A percentile compares a stretch with the other conserved stretches of the same genome.
Conservation (phyloP, 2,113 vertebrate genomes). For the human (Homo sapiens) region DNA sequence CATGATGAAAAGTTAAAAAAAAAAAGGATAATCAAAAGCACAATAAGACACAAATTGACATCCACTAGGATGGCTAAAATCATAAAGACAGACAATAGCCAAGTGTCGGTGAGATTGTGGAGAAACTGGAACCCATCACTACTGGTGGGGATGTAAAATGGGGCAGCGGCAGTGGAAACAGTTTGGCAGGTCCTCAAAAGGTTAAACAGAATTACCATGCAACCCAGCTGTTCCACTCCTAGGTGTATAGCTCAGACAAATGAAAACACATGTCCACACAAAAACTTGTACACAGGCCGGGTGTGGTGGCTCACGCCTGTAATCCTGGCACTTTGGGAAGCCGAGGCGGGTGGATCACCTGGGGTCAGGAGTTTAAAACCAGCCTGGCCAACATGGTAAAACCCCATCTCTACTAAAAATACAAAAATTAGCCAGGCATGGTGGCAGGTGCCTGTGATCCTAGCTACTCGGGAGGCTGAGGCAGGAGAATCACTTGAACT, state of each 20-base stretch:
- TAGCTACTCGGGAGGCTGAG: too few relatives aligned
- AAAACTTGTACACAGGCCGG: background rate
- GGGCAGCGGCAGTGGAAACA: background rate
- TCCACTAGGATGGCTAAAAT: background rate
- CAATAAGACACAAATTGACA: background rate
- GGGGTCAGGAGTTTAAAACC: too few relatives aligned
- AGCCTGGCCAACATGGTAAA: too few relatives aligned
- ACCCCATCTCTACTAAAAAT: too few relatives aligned
- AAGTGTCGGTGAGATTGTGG: background rate
- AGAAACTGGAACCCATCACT: fast-evolving
- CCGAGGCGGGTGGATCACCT: too few relatives aligned
- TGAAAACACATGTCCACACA: background rate
- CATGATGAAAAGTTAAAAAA: background rate
- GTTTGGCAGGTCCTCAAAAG: background rate
- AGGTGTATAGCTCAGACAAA: too few relatives aligned
- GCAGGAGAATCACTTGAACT: too few relatives aligned
- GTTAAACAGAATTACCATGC: background rate
- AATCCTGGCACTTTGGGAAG: too few relatives aligned
- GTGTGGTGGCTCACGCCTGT: too few relatives aligned
- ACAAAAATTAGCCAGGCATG: too few relatives aligned
- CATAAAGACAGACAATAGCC: background rate
- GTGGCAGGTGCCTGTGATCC: too few relatives aligned
- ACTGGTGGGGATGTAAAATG: background rate
- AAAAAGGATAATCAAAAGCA: background rate
- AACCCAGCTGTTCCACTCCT: background rate